A percentile compares a stretch with the other conserved stretches of the same genome.
phyloP scores from a whole-genome alignment of 1,140 invertebrate species.

The Zaprionus vittiger region DNA sequence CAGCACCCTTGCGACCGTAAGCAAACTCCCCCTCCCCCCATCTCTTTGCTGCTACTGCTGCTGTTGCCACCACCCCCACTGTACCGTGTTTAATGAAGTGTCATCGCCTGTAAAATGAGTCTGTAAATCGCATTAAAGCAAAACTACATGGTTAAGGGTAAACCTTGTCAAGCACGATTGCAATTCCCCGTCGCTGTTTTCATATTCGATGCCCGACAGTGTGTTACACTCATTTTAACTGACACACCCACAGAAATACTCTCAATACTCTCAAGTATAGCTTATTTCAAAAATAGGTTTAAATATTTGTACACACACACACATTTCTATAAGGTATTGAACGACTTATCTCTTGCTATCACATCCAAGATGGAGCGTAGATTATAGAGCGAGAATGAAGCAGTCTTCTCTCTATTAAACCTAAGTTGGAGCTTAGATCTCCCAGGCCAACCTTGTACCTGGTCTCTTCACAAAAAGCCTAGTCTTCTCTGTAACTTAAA shows the following conservation, averaged over 20 bases:
- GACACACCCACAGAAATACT: slow-evolving; percentile 4
- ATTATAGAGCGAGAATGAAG: too few relatives aligned
- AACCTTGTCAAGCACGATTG: slow-evolving; percentile 65
- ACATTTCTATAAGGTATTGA: too few relatives aligned
- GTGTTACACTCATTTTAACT: slow-evolving; percentile 19
- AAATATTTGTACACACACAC: neutral
- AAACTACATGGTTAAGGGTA: slow-evolving; percentile 72
- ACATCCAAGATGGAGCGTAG: too few relatives aligned
- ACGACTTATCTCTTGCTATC: too few relatives aligned
- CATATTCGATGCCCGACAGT: slow-evolving; percentile 15
- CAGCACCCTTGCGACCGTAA: slow-evolving; percentile 21
- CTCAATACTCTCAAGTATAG: neutral
- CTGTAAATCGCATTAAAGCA: slow-evolving; percentile 79
- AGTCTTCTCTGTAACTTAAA: too few relatives aligned
- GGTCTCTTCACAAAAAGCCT: too few relatives aligned
- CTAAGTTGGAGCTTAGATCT: too few relatives aligned
- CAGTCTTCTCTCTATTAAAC: too few relatives aligned
- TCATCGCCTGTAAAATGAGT: slow-evolving; percentile 83
- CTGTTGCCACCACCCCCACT: slow-evolving; percentile 44
- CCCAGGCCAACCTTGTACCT: too few relatives aligned
- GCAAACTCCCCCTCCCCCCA: neutral
- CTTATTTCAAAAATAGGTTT: neutral
- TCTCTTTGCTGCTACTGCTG: slow-evolving; percentile 21
- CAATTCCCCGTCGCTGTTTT: slow-evolving; percentile 25
- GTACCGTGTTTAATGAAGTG: slow-evolving; percentile 80